Base-by-base conservation (phyloP, 2,113 vertebrate genomes). In the Corythoichthys haematopterus region DNA sequence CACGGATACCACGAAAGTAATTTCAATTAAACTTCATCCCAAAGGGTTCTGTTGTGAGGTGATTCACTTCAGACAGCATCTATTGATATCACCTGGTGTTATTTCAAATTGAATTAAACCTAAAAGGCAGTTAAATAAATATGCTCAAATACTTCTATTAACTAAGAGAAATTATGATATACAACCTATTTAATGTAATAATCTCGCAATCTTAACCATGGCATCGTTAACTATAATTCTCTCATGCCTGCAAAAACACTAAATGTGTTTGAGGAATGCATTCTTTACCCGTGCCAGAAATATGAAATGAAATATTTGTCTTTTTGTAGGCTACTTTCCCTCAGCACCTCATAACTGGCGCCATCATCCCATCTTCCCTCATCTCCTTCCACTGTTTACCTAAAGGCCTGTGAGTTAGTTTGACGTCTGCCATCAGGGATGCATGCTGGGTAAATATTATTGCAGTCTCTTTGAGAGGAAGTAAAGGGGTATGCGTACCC, bases 381-480 rank as follows among this genome's bases (percentile, higher is more conserved):
- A 1, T 65, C 43, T 70, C 56, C 35, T 52, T 57, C 38, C 14
- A 60, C 73, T 81, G 71, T 80, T 75, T 80, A 74, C 78, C 80
- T 75, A 61, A 69, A 75, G 64, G 74, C 57, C 67, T 63, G 13
- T 9, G 57, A 69, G 71, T 74, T 62, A 79, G 71, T 80, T 76
- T 65, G 77, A 84, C 79, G 78, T 68, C 72, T 84, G 78, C 81
- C 78, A 72, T 72, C 65, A 60, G 56, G 77, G 68, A 80, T 76
- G 53, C 77, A 72, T 80, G 65, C 79, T 75, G 78, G 74, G 79
- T 85, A 91, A 90, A 91, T 85, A 89, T 88, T 88, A 82, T 80
- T 69, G 55, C 50, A 74, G 61, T 65, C 75, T 57, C 68, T 85
- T 84, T 68, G 81, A 79, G 72, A 76, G 70, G 50, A 77, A 53